Percentiles rank a stretch among this genome's conserved stretches.
These are phyloP conservation scores for Lamprotornis superbus DNA, from an alignment of 2,113 vertebrate genomes.

Conservation along the genomic window DNA sequence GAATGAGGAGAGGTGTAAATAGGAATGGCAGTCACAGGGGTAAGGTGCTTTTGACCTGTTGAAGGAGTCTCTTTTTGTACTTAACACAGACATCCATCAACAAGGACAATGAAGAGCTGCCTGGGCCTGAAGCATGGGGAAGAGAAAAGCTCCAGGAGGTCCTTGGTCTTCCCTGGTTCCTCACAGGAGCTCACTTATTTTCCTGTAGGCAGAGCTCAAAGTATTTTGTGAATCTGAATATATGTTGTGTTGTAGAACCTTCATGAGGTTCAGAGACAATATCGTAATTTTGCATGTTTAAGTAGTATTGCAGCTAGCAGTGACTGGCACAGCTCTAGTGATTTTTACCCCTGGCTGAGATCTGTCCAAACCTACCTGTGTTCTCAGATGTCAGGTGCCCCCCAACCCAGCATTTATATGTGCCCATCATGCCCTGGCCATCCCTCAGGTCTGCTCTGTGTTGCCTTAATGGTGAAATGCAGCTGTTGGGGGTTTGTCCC, in stretches of 20 bases:
- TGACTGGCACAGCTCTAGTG: neutral
- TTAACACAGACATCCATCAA: neutral
- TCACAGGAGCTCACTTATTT: neutral
- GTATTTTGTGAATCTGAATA: neutral
- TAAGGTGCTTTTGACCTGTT: neutral
- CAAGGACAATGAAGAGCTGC: neutral
- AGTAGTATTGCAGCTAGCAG: neutral
- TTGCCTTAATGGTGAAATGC: neutral
- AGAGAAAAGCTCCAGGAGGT: neutral
- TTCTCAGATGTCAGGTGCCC: neutral
- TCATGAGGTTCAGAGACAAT: neutral
- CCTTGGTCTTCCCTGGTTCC: neutral
- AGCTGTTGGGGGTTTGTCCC: neutral
- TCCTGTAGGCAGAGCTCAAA: neutral
- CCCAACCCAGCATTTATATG: accelerated
- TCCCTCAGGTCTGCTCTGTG: neutral
- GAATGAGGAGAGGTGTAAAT: neutral
- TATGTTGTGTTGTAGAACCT: neutral
- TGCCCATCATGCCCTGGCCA: accelerated
- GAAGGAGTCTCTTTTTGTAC: neutral
- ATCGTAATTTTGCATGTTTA: accelerated
- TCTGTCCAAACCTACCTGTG: neutral
- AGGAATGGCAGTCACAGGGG: neutral
- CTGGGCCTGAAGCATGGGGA: neutral
- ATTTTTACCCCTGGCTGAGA: neutral